phyloP scores from a whole-genome alignment of 35 echinoderm and acorn worm species.

The Apostichopus parvimensis region DNA sequence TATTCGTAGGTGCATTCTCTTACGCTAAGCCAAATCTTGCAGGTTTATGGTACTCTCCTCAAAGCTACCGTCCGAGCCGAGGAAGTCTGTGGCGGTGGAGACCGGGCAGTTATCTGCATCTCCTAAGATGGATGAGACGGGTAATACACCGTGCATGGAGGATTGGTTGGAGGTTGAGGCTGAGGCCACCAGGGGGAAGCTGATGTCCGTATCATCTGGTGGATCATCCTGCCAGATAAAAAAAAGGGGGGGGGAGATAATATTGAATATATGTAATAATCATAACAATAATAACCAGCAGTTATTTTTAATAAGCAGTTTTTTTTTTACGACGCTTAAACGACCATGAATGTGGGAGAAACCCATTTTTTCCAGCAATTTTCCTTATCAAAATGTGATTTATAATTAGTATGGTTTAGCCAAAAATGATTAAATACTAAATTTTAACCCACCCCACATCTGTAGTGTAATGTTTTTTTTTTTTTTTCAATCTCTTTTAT shows the following conservation, averaged over 20 bases:
- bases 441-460: too few species aligned
- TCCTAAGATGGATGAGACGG: constrained; percentile 68
- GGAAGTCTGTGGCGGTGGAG: constrained; percentile 53
- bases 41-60: constrained; percentile 86
- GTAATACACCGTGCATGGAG: constrained; percentile 63
- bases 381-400: too few species aligned
- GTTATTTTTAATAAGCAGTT: too few species aligned
- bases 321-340: too few species aligned
- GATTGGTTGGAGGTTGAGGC: constrained; percentile 65
- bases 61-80: constrained; percentile 55
- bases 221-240: constrained; percentile 75
- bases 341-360: too few species aligned
- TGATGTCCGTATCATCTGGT: constrained; percentile 74
- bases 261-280: background rate
- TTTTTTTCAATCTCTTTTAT: too few species aligned
- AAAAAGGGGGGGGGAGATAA: background rate
- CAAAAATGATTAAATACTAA: too few species aligned
- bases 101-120: constrained; percentile 51
- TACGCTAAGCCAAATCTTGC: constrained; percentile 70
- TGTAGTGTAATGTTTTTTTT: too few species aligned
- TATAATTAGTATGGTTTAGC: too few species aligned
- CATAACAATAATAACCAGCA: too few species aligned
- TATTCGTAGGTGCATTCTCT: background rate
- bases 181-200: constrained; percentile 65
- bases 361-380: too few species aligned